phyloP scores from a whole-genome alignment of 2,888 invertebrate species.

The Yponomeuta cagnagella region DNA sequence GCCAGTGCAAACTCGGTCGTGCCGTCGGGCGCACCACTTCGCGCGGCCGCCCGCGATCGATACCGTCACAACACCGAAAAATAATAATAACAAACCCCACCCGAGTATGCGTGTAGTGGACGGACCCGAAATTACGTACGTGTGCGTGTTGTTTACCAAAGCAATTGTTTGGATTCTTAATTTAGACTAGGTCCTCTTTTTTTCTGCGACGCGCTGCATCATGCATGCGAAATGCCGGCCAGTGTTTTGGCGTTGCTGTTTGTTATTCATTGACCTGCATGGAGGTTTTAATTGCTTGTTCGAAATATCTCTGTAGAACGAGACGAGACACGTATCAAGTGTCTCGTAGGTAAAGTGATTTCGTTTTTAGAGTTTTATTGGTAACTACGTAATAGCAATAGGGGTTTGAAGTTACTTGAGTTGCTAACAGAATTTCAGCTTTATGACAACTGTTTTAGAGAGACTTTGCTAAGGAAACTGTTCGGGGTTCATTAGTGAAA shows the following conservation, averaged over 20 bases:
- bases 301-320: no score
- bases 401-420: not conserved
- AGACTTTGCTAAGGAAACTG: no score
- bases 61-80: slow-evolving; percentile 17
- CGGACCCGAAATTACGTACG: slow-evolving; percentile 29
- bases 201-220: not conserved
- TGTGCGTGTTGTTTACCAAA: slow-evolving; percentile 10
- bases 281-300: not conserved
- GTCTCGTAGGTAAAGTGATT: not conserved
- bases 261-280: slow-evolving; percentile 9
- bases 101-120: slow-evolving; percentile 8
- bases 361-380: not conserved
- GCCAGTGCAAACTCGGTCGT: slow-evolving; percentile 57
- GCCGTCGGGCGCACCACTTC: slow-evolving; percentile 43
- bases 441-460: no score
- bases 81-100: slow-evolving; percentile 5
- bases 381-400: not conserved
- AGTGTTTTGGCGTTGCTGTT: not conserved
- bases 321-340: not conserved
- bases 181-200: not conserved
- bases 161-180: not conserved
- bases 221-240: not conserved
- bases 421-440: no score
- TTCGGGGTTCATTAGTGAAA: no score
- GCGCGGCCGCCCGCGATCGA: slow-evolving; percentile 28